Evolutionary conservation across 2,113 vertebrate species (phyloP).

Genomic region (Polyodon spathula): DNA sequence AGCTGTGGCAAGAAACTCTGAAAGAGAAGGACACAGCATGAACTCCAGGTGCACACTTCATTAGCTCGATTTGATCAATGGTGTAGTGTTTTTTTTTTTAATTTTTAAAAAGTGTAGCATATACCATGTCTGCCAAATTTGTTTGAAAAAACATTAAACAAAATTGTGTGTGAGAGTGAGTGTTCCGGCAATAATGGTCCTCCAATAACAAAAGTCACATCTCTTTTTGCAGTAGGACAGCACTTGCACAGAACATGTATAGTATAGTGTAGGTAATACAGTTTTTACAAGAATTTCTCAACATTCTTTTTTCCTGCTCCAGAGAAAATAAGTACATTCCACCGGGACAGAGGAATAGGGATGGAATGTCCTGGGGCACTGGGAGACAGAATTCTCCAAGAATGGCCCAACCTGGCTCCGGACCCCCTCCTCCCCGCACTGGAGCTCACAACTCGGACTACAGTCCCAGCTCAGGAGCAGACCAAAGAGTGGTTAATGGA

Average conservation of each 20-base stretch:
- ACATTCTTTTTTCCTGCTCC: conserved; percentile 22
- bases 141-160: too few species aligned
- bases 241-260: too few species aligned
- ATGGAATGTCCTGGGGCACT: conserved; percentile 83
- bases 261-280: too few species aligned
- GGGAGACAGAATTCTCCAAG: conserved; percentile 87
- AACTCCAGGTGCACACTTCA: conserved; percentile 63
- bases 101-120: too few species aligned
- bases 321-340: conserved; percentile 97
- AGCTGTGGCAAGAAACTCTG: conserved; percentile 79
- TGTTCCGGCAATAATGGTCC: too few species aligned
- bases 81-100: neutral
- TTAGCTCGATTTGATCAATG: neutral
- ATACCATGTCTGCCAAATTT: too few species aligned
- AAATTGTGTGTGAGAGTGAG: too few species aligned
- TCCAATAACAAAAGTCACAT: too few species aligned
- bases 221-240: too few species aligned
- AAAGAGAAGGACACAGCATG: conserved; percentile 72
- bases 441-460: conserved; percentile 81
- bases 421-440: conserved; percentile 70
- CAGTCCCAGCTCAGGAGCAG: conserved; percentile 75
- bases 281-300: too few species aligned
- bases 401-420: conserved; percentile 71
- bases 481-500: conserved; percentile 97
- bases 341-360: conserved; percentile 88